These are phyloP conservation scores for Narcine bancroftii DNA, from an alignment of 2,113 vertebrate genomes.

Conservation along the genomic window DNA sequence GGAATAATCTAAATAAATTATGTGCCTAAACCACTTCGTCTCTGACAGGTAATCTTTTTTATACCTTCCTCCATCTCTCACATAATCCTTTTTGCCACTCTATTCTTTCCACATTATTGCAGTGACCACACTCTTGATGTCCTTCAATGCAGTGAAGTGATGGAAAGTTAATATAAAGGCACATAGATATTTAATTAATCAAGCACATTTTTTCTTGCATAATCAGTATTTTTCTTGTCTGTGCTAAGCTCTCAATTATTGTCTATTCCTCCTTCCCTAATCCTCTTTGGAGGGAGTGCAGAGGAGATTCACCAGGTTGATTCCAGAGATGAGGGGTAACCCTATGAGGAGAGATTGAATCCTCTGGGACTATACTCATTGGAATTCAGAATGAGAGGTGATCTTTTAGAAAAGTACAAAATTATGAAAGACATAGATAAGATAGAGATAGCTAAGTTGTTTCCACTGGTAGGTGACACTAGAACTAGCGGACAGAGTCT, in stretches of 20 bases:
- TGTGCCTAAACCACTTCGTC: background rate
- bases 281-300: too few species aligned
- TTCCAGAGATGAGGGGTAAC: too few species aligned
- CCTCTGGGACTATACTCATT: too few species aligned
- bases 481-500: too few species aligned
- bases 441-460: too few species aligned
- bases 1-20: constrained; percentile 1
- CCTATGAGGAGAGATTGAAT: too few species aligned
- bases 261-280: background rate
- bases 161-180: background rate
- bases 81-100: background rate
- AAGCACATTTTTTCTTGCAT: background rate
- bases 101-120: background rate
- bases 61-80: background rate
- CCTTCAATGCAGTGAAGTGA: background rate
- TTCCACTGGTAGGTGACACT: too few species aligned
- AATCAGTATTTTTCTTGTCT: background rate
- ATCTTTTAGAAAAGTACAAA: too few species aligned
- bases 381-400: too few species aligned
- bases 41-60: background rate
- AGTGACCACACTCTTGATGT: background rate
- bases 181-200: too few species aligned
- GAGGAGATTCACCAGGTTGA: too few species aligned
- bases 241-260: background rate
- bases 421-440: too few species aligned